These are phyloP conservation scores for Helicoverpa zea DNA, from an alignment of 1,140 invertebrate species.

Conservation along the genomic window DNA sequence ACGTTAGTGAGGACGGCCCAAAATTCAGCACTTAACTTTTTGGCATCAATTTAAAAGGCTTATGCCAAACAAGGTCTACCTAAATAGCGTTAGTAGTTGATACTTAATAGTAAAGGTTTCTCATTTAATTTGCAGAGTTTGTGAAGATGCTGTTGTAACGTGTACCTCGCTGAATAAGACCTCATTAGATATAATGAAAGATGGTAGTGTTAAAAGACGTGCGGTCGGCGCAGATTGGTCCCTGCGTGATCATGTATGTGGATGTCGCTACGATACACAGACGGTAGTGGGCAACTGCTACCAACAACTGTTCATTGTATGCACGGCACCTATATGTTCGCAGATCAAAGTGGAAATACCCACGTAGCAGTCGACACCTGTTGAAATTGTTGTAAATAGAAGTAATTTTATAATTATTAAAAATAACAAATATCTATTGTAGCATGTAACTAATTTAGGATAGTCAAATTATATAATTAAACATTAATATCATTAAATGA, in stretches of 20 bases:
- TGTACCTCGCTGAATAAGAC: constrained; percentile 69
- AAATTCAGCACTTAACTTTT: too few relatives aligned
- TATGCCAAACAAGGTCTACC: too few relatives aligned
- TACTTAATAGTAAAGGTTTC: not conserved
- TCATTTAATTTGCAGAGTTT: constrained; percentile 87
- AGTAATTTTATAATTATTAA: constrained; percentile 59
- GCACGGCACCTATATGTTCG: not conserved
- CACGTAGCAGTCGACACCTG: constrained; percentile 25
- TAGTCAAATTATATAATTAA: constrained; percentile 30
- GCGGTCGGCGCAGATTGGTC: constrained; percentile 20
- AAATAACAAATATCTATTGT: constrained; percentile 42
- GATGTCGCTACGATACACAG: not conserved
- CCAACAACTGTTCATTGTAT: not conserved
- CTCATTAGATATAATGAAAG: constrained; percentile 73
- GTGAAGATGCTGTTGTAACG: constrained; percentile 88
- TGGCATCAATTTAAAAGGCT: too few relatives aligned
- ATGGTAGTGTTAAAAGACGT: constrained; percentile 62
- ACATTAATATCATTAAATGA: not conserved
- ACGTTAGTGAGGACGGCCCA: not conserved
- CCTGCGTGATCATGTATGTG: constrained; percentile 1
- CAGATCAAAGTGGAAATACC: constrained; percentile 4
- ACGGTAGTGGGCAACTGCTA: not conserved
- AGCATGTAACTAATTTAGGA: constrained; percentile 42
- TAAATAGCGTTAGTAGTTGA: too few relatives aligned
- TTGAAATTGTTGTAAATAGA: constrained; percentile 57